Percentiles rank a stretch among this genome's conserved stretches.
Evolutionary conservation across 1,140 invertebrate species (phyloP).

Genomic region (Sarcophaga peregrina): DNA sequence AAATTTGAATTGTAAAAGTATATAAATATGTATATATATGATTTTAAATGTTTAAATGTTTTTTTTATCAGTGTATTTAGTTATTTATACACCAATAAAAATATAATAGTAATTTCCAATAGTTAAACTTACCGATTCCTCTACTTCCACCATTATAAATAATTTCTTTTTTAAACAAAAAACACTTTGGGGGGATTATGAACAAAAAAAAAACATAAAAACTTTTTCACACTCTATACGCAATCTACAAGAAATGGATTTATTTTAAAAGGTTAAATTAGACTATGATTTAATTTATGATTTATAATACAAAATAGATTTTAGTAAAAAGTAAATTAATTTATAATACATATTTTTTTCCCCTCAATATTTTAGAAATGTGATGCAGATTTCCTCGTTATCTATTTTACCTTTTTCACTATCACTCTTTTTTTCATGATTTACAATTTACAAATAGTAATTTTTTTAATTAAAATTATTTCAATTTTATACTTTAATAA

Average conservation of each 20-base stretch:
- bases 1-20: too few relatives aligned
- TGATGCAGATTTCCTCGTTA: too few relatives aligned
- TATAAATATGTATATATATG: too few relatives aligned
- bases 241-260: neutral
- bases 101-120: neutral
- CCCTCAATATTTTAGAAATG: neutral
- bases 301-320: neutral
- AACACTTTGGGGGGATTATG: neutral
- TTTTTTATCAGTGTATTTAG: neutral
- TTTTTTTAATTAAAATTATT: too few relatives aligned
- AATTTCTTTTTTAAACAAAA: neutral
- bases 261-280: neutral
- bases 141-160: slow-evolving; percentile 2
- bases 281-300: neutral
- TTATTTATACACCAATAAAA: neutral
- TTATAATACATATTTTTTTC: neutral
- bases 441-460: neutral
- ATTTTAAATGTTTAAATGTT: too few relatives aligned
- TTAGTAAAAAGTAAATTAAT: too few relatives aligned
- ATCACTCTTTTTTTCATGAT: neutral
- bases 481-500: too few relatives aligned
- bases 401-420: slow-evolving; percentile 7
- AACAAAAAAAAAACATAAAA: neutral
- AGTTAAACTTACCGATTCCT: neutral
- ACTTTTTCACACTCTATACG: neutral